A percentile compares a stretch with the other conserved stretches of the same genome.
phyloP scores from a whole-genome alignment of 2,797 vertebrate species.

The Anomalospiza imberbis region DNA sequence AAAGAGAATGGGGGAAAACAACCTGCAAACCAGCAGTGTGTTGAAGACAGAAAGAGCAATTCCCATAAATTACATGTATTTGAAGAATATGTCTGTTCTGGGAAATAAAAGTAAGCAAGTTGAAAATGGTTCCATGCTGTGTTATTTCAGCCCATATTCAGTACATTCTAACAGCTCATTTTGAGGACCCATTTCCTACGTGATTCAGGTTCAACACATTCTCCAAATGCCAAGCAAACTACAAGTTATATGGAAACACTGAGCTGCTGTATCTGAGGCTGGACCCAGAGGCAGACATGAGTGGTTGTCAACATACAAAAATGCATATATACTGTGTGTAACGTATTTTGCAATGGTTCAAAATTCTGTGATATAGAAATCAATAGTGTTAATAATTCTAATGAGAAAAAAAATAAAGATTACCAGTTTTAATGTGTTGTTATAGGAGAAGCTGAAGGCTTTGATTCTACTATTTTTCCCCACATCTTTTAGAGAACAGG shows the following conservation, averaged over 20 bases:
- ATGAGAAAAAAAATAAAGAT: neutral
- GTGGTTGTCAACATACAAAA: neutral
- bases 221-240: neutral
- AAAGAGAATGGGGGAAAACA: neutral
- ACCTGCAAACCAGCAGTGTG: neutral
- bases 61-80: neutral
- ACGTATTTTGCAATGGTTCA: neutral
- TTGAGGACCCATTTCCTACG: neutral
- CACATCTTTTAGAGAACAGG: constrained; percentile 1
- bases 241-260: neutral
- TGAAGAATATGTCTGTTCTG: neutral
- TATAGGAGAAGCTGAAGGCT: neutral
- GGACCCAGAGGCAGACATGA: neutral
- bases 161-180: neutral
- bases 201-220: neutral
- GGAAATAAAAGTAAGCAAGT: neutral
- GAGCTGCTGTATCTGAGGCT: neutral
- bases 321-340: neutral
- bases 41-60: neutral
- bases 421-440: neutral
- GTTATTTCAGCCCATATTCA: neutral
- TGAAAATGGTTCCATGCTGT: neutral
- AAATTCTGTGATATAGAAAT: neutral
- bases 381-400: neutral
- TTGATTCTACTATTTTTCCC: constrained; percentile 3